phyloP scores from a whole-genome alignment of 2,888 invertebrate species.

The Dasysyrphus tricinctus region DNA sequence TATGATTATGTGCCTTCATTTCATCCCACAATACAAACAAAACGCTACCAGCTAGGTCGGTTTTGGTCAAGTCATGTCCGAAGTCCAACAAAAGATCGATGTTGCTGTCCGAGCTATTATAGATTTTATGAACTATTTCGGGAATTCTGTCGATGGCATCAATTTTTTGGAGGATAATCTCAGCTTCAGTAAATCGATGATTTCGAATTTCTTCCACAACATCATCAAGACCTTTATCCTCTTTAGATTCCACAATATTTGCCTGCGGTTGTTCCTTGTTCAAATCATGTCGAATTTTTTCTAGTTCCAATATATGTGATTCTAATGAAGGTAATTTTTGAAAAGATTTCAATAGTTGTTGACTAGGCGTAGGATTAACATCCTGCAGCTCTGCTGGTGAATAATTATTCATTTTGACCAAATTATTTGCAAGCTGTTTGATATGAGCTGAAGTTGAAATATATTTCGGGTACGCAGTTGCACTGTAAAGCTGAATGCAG shows the following conservation, averaged over 20 bases:
- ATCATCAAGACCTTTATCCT: neutral
- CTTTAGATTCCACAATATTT: no score
- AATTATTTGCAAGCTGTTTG: neutral
- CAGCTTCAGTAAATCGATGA: neutral
- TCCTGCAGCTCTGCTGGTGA: neutral
- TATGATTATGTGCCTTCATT: neutral
- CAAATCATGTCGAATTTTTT: neutral
- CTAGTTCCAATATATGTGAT: neutral
- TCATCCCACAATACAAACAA: conserved; percentile 11
- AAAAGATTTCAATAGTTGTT: neutral
- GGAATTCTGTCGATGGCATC: neutral
- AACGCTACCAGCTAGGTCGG: neutral
- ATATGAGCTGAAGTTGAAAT: neutral
- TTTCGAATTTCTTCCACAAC: neutral
- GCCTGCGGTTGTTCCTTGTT: neutral
- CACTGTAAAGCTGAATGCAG: neutral
- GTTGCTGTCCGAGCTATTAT: neutral
- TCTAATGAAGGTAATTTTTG: neutral
- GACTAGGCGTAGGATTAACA: neutral
- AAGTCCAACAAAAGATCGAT: conserved; percentile 15
- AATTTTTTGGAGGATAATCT: neutral
- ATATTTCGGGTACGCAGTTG: neutral
- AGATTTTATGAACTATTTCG: conserved; percentile 9
- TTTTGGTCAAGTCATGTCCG: neutral
- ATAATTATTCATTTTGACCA: neutral